Evolutionary conservation across 2,888 invertebrate genomes (phyloP).

Genomic region (Andrena minutula): DNA sequence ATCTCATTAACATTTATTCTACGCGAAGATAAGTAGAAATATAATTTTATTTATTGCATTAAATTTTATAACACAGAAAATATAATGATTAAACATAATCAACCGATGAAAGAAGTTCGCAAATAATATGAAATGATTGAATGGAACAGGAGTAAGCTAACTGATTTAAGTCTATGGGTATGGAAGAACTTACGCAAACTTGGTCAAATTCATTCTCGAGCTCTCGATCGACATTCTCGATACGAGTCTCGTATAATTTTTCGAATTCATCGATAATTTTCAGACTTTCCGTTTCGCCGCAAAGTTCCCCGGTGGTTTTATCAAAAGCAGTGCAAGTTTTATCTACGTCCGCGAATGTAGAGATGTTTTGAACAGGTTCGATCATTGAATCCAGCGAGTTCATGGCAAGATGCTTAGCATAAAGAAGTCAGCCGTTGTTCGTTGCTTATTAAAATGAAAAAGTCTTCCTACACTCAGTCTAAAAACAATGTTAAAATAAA

Average conservation of each 20-base stretch:
- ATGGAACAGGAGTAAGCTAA: not conserved
- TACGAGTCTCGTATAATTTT: slow-evolving; percentile 87
- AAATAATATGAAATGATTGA: not conserved
- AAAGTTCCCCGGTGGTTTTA: slow-evolving; percentile 69
- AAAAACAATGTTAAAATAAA: slow-evolving; percentile 54
- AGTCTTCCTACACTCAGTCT: slow-evolving; percentile 61
- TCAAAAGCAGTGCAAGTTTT: slow-evolving; percentile 65
- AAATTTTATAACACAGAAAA: not conserved
- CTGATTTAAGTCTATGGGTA: not conserved
- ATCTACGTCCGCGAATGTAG: slow-evolving; percentile 36
- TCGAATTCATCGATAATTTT: slow-evolving; percentile 88
- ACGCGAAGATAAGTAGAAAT: not conserved
- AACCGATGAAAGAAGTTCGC: not conserved
- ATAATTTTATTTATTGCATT: not conserved
- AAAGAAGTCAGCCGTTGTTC: slow-evolving; percentile 18
- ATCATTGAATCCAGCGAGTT: slow-evolving; percentile 46
- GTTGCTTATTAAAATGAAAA: slow-evolving; percentile 46
- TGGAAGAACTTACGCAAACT: slow-evolving; percentile 68
- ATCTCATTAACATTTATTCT: not conserved
- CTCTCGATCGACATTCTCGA: slow-evolving; percentile 86
- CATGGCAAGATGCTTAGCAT: slow-evolving; percentile 57
- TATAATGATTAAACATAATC: slow-evolving; percentile 6
- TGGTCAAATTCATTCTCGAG: slow-evolving; percentile 68
- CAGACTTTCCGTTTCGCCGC: slow-evolving; percentile 76
- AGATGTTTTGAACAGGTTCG: slow-evolving; percentile 27